Percentiles rank a stretch among this genome's conserved stretches.
Evolutionary conservation across 2,888 invertebrate species (phyloP).

Genomic region (Sialis lutaria): DNA sequence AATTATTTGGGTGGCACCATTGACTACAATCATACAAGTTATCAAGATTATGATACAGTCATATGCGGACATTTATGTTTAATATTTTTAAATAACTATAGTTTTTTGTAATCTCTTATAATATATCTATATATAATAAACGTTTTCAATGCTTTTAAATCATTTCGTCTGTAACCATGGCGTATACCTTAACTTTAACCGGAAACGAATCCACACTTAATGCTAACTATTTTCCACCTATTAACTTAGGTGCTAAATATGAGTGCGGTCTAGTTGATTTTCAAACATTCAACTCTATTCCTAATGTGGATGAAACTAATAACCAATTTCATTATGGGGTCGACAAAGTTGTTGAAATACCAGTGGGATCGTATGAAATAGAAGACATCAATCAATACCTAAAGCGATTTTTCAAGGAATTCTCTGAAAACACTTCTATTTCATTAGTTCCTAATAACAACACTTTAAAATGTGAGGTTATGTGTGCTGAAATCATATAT

Average conservation of each 20-base stretch:
- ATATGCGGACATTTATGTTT: conserved; percentile 17
- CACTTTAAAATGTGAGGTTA: conserved; percentile 14
- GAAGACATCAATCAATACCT: conserved; percentile 12
- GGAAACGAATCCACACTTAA: conserved; percentile 12
- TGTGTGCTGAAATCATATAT: conserved; percentile 9
- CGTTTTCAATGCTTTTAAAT: neutral
- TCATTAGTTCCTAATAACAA: conserved; percentile 14
- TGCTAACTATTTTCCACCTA: conserved; percentile 13
- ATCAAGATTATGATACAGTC: conserved; percentile 14
- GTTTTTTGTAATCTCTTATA: too few relatives aligned
- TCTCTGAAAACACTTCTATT: conserved; percentile 2
- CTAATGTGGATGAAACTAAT: conserved; percentile 17
- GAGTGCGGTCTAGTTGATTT: conserved; percentile 17
- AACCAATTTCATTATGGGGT: conserved; percentile 16
- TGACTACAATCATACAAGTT: conserved; percentile 14
- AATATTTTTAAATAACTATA: conserved; percentile 12
- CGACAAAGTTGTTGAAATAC: conserved; percentile 12
- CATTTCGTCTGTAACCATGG: conserved; percentile 9
- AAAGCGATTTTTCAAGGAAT: conserved; percentile 9
- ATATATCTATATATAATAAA: conserved; percentile 5
- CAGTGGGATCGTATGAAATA: conserved; percentile 18
- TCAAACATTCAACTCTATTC: conserved; percentile 16
- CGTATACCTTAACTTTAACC: conserved; percentile 14
- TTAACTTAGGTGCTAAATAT: conserved; percentile 12
- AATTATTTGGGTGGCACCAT: conserved; percentile 6